A percentile compares a stretch with the other conserved stretches of the same genome.
Evolutionary conservation across 2,797 vertebrate genomes (phyloP).

Genomic region (Nyctibius grandis): DNA sequence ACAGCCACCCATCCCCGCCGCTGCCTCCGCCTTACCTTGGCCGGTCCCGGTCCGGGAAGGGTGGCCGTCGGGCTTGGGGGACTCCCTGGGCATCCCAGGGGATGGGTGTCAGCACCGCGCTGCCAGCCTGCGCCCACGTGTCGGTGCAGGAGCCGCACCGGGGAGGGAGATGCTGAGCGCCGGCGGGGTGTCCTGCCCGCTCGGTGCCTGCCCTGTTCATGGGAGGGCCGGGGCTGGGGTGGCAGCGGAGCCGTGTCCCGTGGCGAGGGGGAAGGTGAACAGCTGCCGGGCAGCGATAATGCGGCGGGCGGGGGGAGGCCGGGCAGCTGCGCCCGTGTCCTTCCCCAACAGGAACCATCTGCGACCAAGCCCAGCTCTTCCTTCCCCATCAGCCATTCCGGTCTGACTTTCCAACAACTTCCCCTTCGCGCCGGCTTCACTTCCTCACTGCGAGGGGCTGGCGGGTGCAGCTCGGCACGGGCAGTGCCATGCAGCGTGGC

Average conservation of each 20-base stretch:
- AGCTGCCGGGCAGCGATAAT: slow-evolving; percentile 77
- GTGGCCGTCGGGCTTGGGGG: not conserved
- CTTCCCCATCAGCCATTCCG: slow-evolving; percentile 65
- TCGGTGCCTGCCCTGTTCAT: slow-evolving; percentile 21
- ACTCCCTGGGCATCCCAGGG: not conserved
- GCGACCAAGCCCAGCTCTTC: slow-evolving; percentile 71
- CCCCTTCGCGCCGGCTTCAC: slow-evolving; percentile 60
- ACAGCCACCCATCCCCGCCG: not conserved
- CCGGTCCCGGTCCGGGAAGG: not conserved
- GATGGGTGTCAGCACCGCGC: not conserved
- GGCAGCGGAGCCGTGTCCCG: slow-evolving; percentile 50
- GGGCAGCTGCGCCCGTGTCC: slow-evolving; percentile 73
- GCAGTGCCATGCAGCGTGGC: rapidly evolving
- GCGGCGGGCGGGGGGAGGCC: slow-evolving; percentile 7
- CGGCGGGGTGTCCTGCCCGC: not conserved
- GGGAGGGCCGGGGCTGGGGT: slow-evolving; percentile 34
- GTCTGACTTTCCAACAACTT: slow-evolving; percentile 73
- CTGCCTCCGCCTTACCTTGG: slow-evolving; percentile 12
- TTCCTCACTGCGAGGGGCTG: not conserved
- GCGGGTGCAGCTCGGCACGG: not conserved
- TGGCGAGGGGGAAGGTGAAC: slow-evolving; percentile 72
- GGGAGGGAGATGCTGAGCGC: not conserved
- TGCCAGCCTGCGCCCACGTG: not conserved
- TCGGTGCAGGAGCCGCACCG: rapidly evolving
- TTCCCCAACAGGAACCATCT: slow-evolving; percentile 94